Evolutionary conservation across 1,140 invertebrate genomes (phyloP), one percentile per base, ranked within the genome.

Genomic region (Apis dorsata): DNA sequence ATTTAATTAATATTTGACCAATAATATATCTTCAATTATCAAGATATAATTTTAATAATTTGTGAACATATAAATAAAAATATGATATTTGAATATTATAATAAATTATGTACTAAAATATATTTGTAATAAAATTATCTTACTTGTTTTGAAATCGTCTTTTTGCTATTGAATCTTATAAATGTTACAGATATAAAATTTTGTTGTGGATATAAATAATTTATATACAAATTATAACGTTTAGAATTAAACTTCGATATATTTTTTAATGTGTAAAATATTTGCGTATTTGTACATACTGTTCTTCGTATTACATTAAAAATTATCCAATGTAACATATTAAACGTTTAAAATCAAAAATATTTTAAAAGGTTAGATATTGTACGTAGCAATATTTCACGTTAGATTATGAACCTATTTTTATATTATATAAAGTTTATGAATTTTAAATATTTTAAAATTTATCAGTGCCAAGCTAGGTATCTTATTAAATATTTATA

Each of bases 81-180:
- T 57, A 57, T 57, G 34, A 57, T 4, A 17, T 17, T 57, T 57
- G 15, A 57, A 17, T 57, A 17, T 57, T 17, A 57, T 19, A 19
- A 57, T 57, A 55, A 55, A 15, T 55, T 44, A 17, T 55, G 11
- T 17, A 55, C 17, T 63, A 19, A 57, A 57, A 57, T 17, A 8
- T 57, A 57, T 17, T 44, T n/a, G 0, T 60, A 8, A 55, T 19
- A 49, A 57, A 59, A 44, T 80, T n/a, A 15, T 80, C 44, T 84
- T 80, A 75, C 70, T 8, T 59, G 19, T 9, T 1, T 28, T 15
- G 53, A 28, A 79, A 0, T 15, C 10, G n/a, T 57, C 15, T 53
- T 59, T n/a, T 63, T 70, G 9, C 57, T 60, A 2, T 75, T 84
- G 8, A 62, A 81, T 81, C 83, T 84, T 70, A 57, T 70, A 1